These are phyloP conservation scores for Shargacucullia verbasci DNA, from an alignment of 2,888 invertebrate genomes.

Conservation along the genomic window DNA sequence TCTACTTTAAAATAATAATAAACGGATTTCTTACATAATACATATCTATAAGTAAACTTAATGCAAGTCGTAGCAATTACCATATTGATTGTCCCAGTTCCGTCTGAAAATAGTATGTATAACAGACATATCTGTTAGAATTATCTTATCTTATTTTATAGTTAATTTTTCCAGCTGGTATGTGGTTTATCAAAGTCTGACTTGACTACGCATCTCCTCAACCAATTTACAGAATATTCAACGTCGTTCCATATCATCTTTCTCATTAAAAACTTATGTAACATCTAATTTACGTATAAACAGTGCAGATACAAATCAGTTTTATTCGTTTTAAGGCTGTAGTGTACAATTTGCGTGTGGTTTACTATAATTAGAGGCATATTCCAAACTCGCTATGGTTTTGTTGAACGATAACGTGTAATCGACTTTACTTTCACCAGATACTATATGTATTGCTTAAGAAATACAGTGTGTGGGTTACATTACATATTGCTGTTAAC, in stretches of 20 bases:
- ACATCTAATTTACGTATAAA: conserved; percentile 20
- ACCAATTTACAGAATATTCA: neutral
- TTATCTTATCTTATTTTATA: too few relatives aligned
- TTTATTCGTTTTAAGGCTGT: conserved; percentile 12
- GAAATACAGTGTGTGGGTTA: conserved; percentile 32
- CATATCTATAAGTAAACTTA: too few relatives aligned
- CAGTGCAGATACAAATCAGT: conserved; percentile 20
- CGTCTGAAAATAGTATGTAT: too few relatives aligned
- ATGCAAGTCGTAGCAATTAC: too few relatives aligned
- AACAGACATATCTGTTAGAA: too few relatives aligned
- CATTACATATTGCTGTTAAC: conserved; percentile 28
- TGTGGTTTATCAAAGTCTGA: too few relatives aligned
- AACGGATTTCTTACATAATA: too few relatives aligned
- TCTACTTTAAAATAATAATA: too few relatives aligned
- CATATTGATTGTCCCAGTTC: too few relatives aligned
- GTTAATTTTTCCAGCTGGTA: too few relatives aligned
- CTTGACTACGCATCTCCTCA: too few relatives aligned
- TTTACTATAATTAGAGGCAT: conserved; percentile 38
- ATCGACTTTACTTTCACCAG: conserved; percentile 58
- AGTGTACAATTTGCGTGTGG: conserved; percentile 30
- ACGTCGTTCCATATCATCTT: conserved; percentile 13
- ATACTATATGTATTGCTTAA: conserved; percentile 52
- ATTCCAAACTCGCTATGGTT: conserved; percentile 34
- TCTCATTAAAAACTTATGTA: too few relatives aligned
- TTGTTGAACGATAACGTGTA: conserved; percentile 48